Percentiles rank a stretch among this genome's conserved stretches.
These are phyloP conservation scores for Chaenodraco wilsoni DNA, from an alignment of 2,797 vertebrate species.

Conservation along the genomic window DNA sequence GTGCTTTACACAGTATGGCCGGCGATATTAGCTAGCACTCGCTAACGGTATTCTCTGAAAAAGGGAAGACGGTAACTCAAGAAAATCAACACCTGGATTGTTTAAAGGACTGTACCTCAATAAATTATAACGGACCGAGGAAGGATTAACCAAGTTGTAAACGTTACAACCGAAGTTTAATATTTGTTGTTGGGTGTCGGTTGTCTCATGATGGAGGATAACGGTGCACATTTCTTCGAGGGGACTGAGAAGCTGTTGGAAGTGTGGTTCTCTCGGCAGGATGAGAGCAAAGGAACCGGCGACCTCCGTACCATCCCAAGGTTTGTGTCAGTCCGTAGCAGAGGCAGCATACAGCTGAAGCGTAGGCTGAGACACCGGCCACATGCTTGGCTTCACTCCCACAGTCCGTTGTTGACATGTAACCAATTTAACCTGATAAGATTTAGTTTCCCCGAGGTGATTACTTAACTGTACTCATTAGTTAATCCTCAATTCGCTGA, in stretches of 20 bases:
- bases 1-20: conserved; percentile 99
- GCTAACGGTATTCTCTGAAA: conserved; percentile 96
- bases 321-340: conserved; percentile 73
- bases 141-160: conserved; percentile 76
- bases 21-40: conserved; percentile 99
- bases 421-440: not conserved
- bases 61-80: conserved; percentile 94
- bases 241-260: conserved; percentile 98
- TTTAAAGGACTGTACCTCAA: conserved; percentile 84
- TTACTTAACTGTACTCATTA: fast-evolving
- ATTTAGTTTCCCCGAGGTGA: fast-evolving
- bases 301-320: conserved; percentile 97
- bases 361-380: conserved; percentile 3
- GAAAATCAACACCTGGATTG: conserved; percentile 91
- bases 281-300: conserved; percentile 93
- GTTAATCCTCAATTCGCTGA: no score
- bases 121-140: conserved; percentile 79
- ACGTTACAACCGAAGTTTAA: conserved; percentile 83
- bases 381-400: not conserved
- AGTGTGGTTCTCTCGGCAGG: conserved; percentile 97
- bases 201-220: conserved; percentile 97
- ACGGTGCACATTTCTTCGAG: conserved; percentile 99
- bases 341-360: not conserved
- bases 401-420: not conserved
- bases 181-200: conserved; percentile 90